Evolutionary conservation across 30 jellyfish, hydroid and myxozoan species (phyloP).

Genomic region (Pseudorhiza aurosa): DNA sequence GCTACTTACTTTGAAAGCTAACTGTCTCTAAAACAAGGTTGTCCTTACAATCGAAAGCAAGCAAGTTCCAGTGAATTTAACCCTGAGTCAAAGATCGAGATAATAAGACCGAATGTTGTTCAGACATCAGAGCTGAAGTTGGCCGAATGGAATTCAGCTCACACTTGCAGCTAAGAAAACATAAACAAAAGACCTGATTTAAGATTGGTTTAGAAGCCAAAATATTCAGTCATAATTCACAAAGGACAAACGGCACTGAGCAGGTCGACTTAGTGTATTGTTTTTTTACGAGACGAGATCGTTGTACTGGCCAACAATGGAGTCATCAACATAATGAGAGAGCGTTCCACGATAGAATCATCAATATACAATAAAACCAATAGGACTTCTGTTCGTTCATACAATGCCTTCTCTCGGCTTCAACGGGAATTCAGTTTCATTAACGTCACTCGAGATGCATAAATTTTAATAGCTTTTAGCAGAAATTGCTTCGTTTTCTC

Average conservation of each 20-base stretch:
- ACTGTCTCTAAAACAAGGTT: too few species aligned
- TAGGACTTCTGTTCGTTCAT: neutral
- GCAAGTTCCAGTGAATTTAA: too few species aligned
- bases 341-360: conserved; percentile 11
- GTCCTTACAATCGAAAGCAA: too few species aligned
- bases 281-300: neutral
- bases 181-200: neutral
- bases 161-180: neutral
- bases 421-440: neutral
- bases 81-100: too few species aligned
- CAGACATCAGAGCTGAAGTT: too few species aligned
- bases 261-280: neutral
- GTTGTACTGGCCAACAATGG: neutral
- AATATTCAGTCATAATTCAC: neutral
- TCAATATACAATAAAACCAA: neutral
- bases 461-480: neutral
- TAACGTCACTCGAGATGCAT: neutral
- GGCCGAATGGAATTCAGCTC: neutral
- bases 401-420: neutral
- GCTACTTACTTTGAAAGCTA: too few species aligned
- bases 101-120: too few species aligned
- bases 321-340: neutral
- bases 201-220: neutral
- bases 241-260: neutral
- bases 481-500: neutral